Evolutionary conservation across 2,797 vertebrate genomes (phyloP).

Genomic region (Coranthus polyacanthus): DNA sequence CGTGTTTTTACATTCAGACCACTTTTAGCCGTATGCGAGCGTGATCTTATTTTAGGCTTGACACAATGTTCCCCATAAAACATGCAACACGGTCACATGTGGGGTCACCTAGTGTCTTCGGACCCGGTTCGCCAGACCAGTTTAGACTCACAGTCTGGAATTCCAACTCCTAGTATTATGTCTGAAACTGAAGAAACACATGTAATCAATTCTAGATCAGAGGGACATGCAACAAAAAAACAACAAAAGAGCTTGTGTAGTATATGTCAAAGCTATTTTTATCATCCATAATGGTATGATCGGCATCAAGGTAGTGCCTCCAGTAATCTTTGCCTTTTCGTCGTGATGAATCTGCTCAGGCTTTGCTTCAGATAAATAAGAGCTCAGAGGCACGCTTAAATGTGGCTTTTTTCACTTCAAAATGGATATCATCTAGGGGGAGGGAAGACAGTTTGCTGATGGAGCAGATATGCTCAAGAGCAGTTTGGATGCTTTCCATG

Average conservation of each 20-base stretch:
- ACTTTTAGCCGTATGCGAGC: background rate
- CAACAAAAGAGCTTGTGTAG: slow-evolving; percentile 10
- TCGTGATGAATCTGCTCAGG: slow-evolving; percentile 36
- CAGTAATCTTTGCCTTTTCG: slow-evolving; percentile 47
- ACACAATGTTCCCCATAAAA: slow-evolving; percentile 23
- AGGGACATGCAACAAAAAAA: slow-evolving; percentile 13
- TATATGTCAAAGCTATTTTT: slow-evolving; percentile 32
- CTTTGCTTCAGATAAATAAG: slow-evolving; percentile 61
- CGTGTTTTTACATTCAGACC: background rate
- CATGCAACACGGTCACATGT: slow-evolving; percentile 5
- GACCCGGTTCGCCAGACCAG: slow-evolving; percentile 7
- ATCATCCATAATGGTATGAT: slow-evolving; percentile 26
- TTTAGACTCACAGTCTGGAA: slow-evolving; percentile 36
- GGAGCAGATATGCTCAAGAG: slow-evolving; percentile 45
- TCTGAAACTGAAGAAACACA: slow-evolving; percentile 33
- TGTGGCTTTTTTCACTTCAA: slow-evolving; percentile 36
- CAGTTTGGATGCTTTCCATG: slow-evolving; percentile 45
- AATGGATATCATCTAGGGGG: slow-evolving; percentile 39
- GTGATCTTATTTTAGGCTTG: background rate
- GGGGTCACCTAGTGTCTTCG: slow-evolving; percentile 25
- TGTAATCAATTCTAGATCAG: slow-evolving; percentile 23
- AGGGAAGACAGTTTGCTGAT: slow-evolving; percentile 67
- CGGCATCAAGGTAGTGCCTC: slow-evolving; percentile 34
- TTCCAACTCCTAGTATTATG: no score
- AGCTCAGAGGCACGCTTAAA: slow-evolving; percentile 60